phyloP scores from a whole-genome alignment of 2,797 vertebrate genomes.

The Hoplostethus atlanticus region DNA sequence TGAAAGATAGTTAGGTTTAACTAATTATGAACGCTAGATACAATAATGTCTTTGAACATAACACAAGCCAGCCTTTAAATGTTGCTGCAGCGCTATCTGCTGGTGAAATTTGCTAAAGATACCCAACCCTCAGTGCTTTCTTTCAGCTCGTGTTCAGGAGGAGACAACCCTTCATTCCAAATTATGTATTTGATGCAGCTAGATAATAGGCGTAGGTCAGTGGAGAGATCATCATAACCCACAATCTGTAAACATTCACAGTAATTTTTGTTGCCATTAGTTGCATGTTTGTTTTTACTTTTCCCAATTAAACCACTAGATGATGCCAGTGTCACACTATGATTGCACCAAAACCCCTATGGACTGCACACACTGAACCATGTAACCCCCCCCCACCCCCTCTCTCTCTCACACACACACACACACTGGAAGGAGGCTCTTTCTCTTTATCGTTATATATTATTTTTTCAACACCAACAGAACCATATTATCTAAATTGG shows the following conservation, averaged over 20 bases:
- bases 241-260: neutral
- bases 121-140: neutral
- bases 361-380: neutral
- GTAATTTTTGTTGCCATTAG: neutral
- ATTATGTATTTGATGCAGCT: neutral
- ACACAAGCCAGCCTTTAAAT: constrained; percentile 1
- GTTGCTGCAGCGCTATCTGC: constrained; percentile 31
- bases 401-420: neutral
- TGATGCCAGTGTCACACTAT: constrained; percentile 47
- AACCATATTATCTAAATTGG: neutral
- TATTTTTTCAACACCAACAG: neutral
- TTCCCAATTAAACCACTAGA: constrained; percentile 55
- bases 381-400: neutral
- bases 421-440: neutral
- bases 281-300: neutral
- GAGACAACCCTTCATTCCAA: neutral
- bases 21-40: accelerated
- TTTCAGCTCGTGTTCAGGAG: neutral
- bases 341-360: neutral
- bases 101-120: neutral
- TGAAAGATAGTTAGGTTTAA: neutral
- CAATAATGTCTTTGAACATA: constrained; percentile 41
- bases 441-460: neutral
- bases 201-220: neutral
- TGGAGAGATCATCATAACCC: neutral